Evolutionary conservation across 1,140 invertebrate species (phyloP).

Genomic region (Leptinotarsa defecta): DNA sequence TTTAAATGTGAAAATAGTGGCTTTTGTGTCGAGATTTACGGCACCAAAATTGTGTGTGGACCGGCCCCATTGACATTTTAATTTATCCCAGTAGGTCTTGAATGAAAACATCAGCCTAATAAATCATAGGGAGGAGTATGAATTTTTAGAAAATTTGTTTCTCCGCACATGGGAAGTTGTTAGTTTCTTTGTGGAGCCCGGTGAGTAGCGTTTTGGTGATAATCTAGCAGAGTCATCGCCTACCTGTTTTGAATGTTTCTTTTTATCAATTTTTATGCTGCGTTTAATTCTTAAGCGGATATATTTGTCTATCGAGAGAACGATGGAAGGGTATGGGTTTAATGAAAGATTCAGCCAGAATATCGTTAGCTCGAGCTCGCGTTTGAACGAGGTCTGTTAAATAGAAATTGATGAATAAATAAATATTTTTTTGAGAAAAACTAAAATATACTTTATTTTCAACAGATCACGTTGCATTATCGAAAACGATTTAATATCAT

Average conservation of each 20-base stretch:
- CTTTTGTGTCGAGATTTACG: slow-evolving; percentile 25
- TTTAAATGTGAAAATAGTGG: slow-evolving; percentile 27
- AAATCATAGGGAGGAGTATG: slow-evolving; percentile 24
- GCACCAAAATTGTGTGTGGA: slow-evolving; percentile 25
- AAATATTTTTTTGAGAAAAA: no score
- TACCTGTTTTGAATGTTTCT: slow-evolving; percentile 16
- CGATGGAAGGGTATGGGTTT: background rate
- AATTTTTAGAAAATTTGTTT: slow-evolving; percentile 25
- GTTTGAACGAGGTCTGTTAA: no score
- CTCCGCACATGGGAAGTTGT: slow-evolving; percentile 1
- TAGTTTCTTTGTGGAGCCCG: slow-evolving; percentile 4
- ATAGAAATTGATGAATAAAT: no score
- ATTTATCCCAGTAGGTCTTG: slow-evolving; percentile 18
- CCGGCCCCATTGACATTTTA: slow-evolving; percentile 28
- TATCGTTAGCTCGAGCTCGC: no score
- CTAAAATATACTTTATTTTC: no score
- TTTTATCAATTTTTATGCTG: background rate
- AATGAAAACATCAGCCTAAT: slow-evolving; percentile 24
- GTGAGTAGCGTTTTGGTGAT: background rate
- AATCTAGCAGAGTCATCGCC: slow-evolving; percentile 5
- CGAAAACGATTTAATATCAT: no score
- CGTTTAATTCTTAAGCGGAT: background rate
- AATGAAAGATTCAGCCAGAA: no score
- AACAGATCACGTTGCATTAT: no score
- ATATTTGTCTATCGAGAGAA: background rate